Percentiles rank a stretch among this genome's conserved stretches.
Conservation (phyloP, 2,113 vertebrate species). For the Nycticorax nycticorax region DNA sequence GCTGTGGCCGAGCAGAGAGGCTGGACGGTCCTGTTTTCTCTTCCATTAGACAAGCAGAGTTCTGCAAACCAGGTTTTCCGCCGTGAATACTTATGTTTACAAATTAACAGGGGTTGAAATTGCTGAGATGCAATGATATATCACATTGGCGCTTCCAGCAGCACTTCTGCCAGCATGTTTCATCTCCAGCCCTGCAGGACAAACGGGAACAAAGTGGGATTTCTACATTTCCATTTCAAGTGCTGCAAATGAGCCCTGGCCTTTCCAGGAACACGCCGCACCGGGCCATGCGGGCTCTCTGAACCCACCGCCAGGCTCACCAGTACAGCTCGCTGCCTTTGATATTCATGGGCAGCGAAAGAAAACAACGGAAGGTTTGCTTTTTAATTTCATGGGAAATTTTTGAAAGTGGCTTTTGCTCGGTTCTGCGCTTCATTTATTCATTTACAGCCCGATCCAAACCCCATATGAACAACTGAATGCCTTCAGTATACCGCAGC, state of each 20-base stretch:
- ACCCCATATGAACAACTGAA: background rate
- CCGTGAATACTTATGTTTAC: background rate
- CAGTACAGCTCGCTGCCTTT: background rate
- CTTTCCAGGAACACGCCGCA: background rate
- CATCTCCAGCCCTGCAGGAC: background rate
- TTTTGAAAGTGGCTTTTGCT: background rate
- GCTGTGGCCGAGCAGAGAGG: background rate
- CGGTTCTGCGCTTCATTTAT: background rate
- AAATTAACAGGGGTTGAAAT: background rate
- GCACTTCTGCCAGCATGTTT: background rate
- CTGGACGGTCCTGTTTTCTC: background rate
- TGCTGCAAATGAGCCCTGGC: background rate
- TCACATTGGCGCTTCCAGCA: background rate
- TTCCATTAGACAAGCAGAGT: accelerated
- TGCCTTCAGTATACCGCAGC: background rate
- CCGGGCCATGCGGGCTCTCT: background rate
- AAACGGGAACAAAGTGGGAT: background rate
- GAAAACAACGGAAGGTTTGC: conserved; percentile 12
- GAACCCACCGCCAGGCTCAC: background rate
- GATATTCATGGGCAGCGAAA: background rate
- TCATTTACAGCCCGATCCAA: conserved; percentile 17
- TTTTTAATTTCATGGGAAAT: conserved; percentile 56
- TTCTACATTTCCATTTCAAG: background rate
- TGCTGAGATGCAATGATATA: background rate
- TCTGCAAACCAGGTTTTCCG: background rate